Conservation (phyloP, 30 jellyfish, hydroid and myxozoan genomes). For the Cassiopea xamachana region DNA sequence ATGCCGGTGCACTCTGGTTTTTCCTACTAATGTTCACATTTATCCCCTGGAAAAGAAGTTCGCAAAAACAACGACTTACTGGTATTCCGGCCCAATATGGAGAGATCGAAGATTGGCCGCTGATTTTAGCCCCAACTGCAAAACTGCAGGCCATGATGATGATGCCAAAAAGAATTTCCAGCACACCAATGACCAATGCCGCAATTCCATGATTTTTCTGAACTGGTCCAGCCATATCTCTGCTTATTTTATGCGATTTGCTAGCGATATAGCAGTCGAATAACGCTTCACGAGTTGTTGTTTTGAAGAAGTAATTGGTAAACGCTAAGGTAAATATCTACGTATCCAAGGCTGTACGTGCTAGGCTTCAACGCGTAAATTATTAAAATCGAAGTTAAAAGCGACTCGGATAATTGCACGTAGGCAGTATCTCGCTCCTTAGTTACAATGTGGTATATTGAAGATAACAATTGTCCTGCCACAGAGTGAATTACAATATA, state of each 20-base stretch:
- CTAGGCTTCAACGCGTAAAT: background rate
- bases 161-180: conserved; percentile 63
- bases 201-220: conserved; percentile 63
- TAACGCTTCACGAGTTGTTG: background rate
- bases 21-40: too few relatives aligned
- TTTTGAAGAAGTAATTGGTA: background rate
- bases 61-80: conserved; percentile 37
- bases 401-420: too few relatives aligned
- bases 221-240: conserved; percentile 26
- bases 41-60: too few relatives aligned
- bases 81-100: conserved; percentile 91
- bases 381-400: background rate
- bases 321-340: background rate
- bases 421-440: too few relatives aligned
- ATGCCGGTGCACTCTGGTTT: too few relatives aligned
- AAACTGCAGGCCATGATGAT: conserved; percentile 65
- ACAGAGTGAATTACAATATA: too few relatives aligned
- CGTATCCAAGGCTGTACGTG: background rate
- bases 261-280: background rate
- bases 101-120: conserved; percentile 32
- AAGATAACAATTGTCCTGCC: too few relatives aligned
- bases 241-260: background rate
- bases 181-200: conserved; percentile 62
- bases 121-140: conserved; percentile 59
- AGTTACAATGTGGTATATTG: too few relatives aligned